Base-by-base conservation (phyloP, 1,140 invertebrate genomes). In the Colletes gigas region DNA sequence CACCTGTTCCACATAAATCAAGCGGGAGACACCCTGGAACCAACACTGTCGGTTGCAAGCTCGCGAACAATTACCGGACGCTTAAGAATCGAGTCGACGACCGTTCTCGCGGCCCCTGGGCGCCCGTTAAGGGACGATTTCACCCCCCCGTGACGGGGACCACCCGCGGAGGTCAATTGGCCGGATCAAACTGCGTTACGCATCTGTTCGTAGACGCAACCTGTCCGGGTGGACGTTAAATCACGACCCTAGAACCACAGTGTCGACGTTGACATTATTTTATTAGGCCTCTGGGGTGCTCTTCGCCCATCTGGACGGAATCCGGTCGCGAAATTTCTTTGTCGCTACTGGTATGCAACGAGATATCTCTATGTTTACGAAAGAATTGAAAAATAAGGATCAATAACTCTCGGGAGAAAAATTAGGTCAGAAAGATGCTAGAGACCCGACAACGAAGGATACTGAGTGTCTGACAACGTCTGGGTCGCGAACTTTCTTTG, bases 111-210 rank as follows among this genome's bases (percentile, higher is more conserved):
- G 62, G 62, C 57, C 62, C 63, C 73, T 44, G 30, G 21, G 44
- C 30, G 75, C 59, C 44, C 47, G 69, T 83, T 62, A 71, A 75
- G 72, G 82, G 55, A 63, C 41, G 62, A 54, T 81, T 68, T 72
- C 55, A 39, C 12, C 60, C 30, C 30, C 77, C 68, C 44, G 30
- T 14, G n/a, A 55, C 21, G 14, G 21, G 59, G 44, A 12, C 77
- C 59, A 44, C 77, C 77, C 68, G 47, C 30, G 47, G 68, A 6
- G 19, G 9, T 72, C 59, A 19, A 78, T 72, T 19, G 68, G n/a
- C 76, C 39, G 60, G 19, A 55, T 75, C 65, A 4, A 44, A 41
- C 57, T 41, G 15, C 39, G 6, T 12, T 15, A 6, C 62, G 65
- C 55, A 66, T 62, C 57, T 54, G 63, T 47, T 70, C 39, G 50